These are phyloP conservation scores for Drosophila yakuba DNA, from an alignment of 1,140 invertebrate genomes.

Conservation along the genomic window DNA sequence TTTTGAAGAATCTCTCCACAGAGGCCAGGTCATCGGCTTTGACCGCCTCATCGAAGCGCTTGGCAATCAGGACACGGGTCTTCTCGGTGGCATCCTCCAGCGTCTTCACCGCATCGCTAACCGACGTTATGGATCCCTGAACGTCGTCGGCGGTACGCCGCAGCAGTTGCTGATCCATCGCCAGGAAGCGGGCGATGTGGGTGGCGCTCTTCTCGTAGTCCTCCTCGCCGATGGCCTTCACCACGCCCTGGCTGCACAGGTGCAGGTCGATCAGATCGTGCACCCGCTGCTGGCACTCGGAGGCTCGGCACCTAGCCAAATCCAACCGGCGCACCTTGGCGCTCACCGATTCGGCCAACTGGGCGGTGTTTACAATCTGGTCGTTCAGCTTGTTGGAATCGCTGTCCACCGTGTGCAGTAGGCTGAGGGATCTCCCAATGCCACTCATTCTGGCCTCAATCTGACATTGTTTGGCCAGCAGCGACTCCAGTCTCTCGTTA, in stretches of 20 bases:
- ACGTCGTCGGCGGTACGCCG: conserved; percentile 92
- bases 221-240: conserved; percentile 94
- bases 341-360: conserved; percentile 96
- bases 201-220: conserved; percentile 97
- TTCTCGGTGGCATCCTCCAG: conserved; percentile 93
- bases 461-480: conserved; percentile 86
- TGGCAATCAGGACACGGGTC: conserved; percentile 89
- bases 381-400: conserved; percentile 92
- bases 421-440: conserved; percentile 86
- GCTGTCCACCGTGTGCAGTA: conserved; percentile 86
- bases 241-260: conserved; percentile 97
- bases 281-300: conserved; percentile 96
- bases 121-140: conserved; percentile 85
- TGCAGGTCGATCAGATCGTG: conserved; percentile 98
- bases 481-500: conserved; percentile 85
- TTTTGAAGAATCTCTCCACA: conserved; percentile 99
- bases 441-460: conserved; percentile 87
- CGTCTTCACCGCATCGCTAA: conserved; percentile 88
- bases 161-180: conserved; percentile 96
- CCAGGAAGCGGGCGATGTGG: conserved; percentile 97
- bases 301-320: conserved; percentile 95
- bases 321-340: conserved; percentile 98
- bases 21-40: conserved; percentile 94
- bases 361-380: conserved; percentile 94
- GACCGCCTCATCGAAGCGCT: conserved; percentile 96